These are phyloP conservation scores for Uria aalge DNA, from an alignment of 2,113 vertebrate species.

Conservation along the genomic window DNA sequence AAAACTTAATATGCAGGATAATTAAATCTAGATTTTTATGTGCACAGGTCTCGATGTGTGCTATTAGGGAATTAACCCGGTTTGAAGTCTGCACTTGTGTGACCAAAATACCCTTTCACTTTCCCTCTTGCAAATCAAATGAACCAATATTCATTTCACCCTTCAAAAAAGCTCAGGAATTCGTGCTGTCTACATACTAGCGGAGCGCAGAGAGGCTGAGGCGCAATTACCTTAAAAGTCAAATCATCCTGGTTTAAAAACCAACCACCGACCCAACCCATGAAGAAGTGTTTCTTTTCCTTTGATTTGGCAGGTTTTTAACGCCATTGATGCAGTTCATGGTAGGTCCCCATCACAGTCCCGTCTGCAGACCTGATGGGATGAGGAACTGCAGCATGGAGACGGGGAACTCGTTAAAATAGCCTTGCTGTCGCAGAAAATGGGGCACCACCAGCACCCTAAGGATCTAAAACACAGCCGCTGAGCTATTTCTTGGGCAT, in stretches of 20 bases:
- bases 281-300: not conserved
- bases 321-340: not conserved
- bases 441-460: not conserved
- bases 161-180: not conserved
- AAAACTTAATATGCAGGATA: not conserved
- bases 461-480: not conserved
- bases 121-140: not conserved
- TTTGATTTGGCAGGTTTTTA: not conserved
- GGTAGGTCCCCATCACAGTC: not conserved
- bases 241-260: not conserved
- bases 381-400: not conserved
- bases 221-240: not conserved
- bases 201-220: not conserved
- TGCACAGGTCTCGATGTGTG: not conserved
- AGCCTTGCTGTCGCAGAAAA: not conserved
- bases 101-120: not conserved
- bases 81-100: not conserved
- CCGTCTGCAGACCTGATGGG: not conserved
- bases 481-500: not conserved
- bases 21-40: not conserved
- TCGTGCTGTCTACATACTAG: not conserved
- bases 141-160: not conserved
- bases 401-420: not conserved
- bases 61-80: not conserved
- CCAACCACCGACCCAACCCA: not conserved